Evolutionary conservation across 2,888 invertebrate species (phyloP).

Genomic region (Yponomeuta evonymella): DNA sequence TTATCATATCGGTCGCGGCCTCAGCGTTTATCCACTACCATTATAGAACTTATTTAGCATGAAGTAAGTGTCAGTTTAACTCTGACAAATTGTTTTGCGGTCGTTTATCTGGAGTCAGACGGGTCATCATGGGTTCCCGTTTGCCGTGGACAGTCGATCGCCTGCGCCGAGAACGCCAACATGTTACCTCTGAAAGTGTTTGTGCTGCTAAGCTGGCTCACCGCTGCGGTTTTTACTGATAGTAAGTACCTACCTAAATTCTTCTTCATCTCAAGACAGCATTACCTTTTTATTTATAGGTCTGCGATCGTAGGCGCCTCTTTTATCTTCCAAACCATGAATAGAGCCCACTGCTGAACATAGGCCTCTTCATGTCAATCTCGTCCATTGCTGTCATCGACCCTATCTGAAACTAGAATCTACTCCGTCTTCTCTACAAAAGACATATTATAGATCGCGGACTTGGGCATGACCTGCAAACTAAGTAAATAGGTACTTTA

Average conservation of each 20-base stretch:
- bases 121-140: constrained; percentile 6
- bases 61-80: background rate
- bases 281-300: too few relatives aligned
- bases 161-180: background rate
- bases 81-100: background rate
- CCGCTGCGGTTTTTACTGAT: constrained; percentile 35
- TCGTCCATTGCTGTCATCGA: too few relatives aligned
- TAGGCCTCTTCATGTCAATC: too few relatives aligned
- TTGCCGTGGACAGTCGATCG: background rate
- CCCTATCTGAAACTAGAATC: too few relatives aligned
- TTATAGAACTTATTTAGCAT: background rate
- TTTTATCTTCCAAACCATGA: too few relatives aligned
- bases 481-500: too few relatives aligned
- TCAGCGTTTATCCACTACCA: background rate
- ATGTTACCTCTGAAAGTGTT: constrained; percentile 17
- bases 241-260: constrained; percentile 36
- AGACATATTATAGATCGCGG: too few relatives aligned
- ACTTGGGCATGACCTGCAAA: too few relatives aligned
- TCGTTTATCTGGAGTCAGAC: background rate
- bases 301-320: too few relatives aligned
- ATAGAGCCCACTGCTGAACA: too few relatives aligned
- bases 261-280: too few relatives aligned
- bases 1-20: background rate
- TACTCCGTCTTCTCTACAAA: too few relatives aligned
- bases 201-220: constrained; percentile 31